phyloP scores from a whole-genome alignment of 2,113 vertebrate species.

The Zeus faber region DNA sequence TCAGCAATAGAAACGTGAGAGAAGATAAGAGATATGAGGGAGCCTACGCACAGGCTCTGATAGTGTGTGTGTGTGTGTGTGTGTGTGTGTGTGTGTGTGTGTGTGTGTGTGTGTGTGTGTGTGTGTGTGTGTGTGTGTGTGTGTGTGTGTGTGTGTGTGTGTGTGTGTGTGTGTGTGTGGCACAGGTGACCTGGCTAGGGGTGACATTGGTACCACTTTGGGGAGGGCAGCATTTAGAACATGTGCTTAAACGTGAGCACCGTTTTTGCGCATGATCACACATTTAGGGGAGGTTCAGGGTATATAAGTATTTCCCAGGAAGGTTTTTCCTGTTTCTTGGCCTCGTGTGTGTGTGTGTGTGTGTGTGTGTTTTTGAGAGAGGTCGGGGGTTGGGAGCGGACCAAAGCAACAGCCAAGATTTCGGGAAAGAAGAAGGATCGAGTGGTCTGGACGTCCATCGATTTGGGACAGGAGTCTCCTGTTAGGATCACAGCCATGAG shows the following conservation, averaged over 20 bases:
- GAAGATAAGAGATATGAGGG: constrained; percentile 44
- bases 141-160: constrained; percentile 5
- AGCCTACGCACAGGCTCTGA: constrained; percentile 17
- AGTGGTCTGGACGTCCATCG: constrained; percentile 66
- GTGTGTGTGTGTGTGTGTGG: constrained; percentile 32
- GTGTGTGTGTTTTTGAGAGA: too few species aligned
- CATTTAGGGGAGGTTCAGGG: constrained; percentile 18
- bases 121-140: constrained; percentile 30
- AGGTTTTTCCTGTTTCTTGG: constrained; percentile 22
- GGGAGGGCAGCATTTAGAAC: constrained; percentile 1
- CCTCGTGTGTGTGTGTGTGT: constrained; percentile 1
- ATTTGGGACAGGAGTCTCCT: constrained; percentile 50
- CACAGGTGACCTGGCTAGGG: constrained; percentile 8
- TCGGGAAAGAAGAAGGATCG: constrained; percentile 41
- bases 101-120: constrained; percentile 32
- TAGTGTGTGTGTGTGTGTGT: constrained; percentile 32
- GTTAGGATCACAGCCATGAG: constrained; percentile 50
- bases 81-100: constrained; percentile 28
- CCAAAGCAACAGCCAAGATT: constrained; percentile 52
- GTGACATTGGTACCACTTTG: constrained; percentile 40
- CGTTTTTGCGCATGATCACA: constrained; percentile 27
- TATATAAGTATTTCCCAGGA: constrained; percentile 44
- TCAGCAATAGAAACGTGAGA: constrained; percentile 38
- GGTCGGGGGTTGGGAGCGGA: constrained; percentile 27
- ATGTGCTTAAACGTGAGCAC: not conserved